A percentile compares a stretch with the other conserved stretches of the same genome.
These are phyloP conservation scores for Pangasius krempfi DNA, from an alignment of 2,797 vertebrate species.

Conservation along the genomic window DNA sequence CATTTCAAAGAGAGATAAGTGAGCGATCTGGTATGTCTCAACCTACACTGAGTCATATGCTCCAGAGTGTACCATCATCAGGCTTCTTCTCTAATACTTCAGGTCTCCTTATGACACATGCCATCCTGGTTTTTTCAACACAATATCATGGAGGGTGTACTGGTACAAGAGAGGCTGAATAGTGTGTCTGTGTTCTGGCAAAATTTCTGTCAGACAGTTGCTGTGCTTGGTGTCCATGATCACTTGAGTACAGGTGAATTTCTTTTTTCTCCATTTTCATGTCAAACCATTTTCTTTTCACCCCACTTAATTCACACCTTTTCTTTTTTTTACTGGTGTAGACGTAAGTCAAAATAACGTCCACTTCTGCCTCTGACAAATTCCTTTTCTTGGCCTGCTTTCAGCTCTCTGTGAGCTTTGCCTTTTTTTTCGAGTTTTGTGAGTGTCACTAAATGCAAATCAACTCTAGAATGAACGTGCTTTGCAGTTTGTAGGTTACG, in stretches of 20 bases:
- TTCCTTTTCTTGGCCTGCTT: neutral
- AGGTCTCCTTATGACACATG: neutral
- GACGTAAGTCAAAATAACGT: neutral
- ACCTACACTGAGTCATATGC: neutral
- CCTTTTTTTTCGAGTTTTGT: neutral
- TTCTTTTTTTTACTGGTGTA: neutral
- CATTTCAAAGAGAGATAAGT: neutral
- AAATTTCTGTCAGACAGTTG: neutral
- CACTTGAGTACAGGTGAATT: neutral
- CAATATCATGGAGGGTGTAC: neutral
- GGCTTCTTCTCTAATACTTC: neutral
- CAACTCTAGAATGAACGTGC: neutral
- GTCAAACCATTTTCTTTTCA: neutral
- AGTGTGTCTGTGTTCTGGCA: neutral
- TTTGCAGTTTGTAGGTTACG: neutral
- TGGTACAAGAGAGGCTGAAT: neutral
- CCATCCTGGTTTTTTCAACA: neutral
- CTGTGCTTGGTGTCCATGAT: neutral
- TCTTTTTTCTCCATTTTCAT: neutral
- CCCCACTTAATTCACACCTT: neutral
- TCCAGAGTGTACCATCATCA: neutral
- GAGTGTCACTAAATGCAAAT: neutral
- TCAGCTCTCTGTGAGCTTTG: neutral
- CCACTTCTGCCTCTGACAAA: neutral
- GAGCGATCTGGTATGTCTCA: neutral